A percentile compares a stretch with the other conserved stretches of the same genome.
Conservation (phyloP, 1,140 invertebrate genomes). For the Cyphomyrmex costatus region DNA sequence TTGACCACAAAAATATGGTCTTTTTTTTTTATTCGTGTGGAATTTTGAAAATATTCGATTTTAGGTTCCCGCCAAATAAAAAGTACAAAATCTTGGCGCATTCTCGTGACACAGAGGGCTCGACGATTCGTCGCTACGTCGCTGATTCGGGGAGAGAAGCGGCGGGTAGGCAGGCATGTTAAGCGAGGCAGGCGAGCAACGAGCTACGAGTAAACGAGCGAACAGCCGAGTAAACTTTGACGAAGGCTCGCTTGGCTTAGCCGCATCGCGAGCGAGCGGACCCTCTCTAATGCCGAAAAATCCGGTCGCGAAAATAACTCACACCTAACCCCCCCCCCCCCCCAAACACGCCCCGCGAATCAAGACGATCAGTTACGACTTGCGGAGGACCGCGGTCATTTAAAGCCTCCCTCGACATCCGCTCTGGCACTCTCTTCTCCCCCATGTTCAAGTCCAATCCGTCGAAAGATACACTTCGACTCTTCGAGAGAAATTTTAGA, state of each 20-base stretch:
- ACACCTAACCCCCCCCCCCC: too few species aligned
- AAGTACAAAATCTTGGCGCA: neutral
- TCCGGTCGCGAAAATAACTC: slow-evolving; percentile 53
- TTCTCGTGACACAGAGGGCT: slow-evolving; percentile 2
- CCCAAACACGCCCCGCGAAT: neutral
- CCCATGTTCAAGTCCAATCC: neutral
- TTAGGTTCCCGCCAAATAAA: neutral
- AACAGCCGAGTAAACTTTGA: slow-evolving; percentile 73
- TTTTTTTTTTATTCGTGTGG: too few species aligned
- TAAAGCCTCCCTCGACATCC: slow-evolving; percentile 10
- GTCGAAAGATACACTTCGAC: slow-evolving; percentile 9
- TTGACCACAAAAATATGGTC: too few species aligned
- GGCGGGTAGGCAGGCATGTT: slow-evolving; percentile 63
- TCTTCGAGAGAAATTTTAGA: slow-evolving; percentile 12
- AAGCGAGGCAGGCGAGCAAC: slow-evolving; percentile 61
- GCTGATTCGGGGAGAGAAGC: slow-evolving; percentile 64
- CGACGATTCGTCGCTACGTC: slow-evolving; percentile 40
- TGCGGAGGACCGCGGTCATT: slow-evolving; percentile 13
- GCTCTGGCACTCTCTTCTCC: neutral
- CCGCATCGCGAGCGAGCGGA: slow-evolving; percentile 32
- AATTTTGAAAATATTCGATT: neutral
- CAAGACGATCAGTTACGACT: slow-evolving; percentile 36
- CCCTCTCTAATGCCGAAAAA: slow-evolving; percentile 59
- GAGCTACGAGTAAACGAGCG: slow-evolving; percentile 57
- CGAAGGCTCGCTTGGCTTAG: slow-evolving; percentile 72